These are phyloP conservation scores for Lophius americanus DNA, from an alignment of 2,797 vertebrate species.

Conservation along the genomic window DNA sequence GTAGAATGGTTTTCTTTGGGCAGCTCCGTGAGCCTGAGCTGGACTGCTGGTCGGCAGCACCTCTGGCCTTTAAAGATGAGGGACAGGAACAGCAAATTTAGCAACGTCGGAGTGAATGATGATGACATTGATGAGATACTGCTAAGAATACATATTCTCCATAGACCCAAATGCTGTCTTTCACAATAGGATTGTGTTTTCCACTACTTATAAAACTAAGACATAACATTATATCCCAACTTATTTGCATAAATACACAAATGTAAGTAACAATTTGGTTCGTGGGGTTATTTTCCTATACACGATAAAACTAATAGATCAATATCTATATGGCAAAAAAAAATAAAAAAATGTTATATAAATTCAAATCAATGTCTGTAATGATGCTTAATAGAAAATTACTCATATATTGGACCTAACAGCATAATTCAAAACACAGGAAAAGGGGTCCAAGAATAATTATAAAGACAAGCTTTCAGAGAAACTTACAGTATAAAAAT, in stretches of 20 bases:
- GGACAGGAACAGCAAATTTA: slow-evolving; percentile 50
- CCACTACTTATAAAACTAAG: background rate
- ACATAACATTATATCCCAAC: background rate
- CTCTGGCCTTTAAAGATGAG: slow-evolving; percentile 80
- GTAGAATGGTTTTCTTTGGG: slow-evolving; percentile 98
- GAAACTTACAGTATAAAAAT: background rate
- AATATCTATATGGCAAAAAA: background rate
- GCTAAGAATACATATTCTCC: background rate
- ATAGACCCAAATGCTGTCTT: background rate
- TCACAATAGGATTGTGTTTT: background rate
- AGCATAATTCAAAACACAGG: background rate
- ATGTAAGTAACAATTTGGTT: slow-evolving; percentile 6
- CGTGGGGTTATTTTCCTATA: slow-evolving; percentile 4
- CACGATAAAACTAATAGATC: background rate
- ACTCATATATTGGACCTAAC: background rate
- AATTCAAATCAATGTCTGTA: too few relatives aligned
- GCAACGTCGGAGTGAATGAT: slow-evolving; percentile 26
- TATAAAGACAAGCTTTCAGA: background rate
- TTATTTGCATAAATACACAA: background rate
- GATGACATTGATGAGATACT: slow-evolving; percentile 19
- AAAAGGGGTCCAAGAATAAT: background rate
- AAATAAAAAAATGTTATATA: too few relatives aligned
- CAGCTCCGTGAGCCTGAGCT: slow-evolving; percentile 87
- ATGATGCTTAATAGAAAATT: background rate
- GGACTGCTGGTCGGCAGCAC: slow-evolving; percentile 74